Evolutionary conservation across 2,113 vertebrate species (phyloP).

Genomic region (Toxostoma redivivum): DNA sequence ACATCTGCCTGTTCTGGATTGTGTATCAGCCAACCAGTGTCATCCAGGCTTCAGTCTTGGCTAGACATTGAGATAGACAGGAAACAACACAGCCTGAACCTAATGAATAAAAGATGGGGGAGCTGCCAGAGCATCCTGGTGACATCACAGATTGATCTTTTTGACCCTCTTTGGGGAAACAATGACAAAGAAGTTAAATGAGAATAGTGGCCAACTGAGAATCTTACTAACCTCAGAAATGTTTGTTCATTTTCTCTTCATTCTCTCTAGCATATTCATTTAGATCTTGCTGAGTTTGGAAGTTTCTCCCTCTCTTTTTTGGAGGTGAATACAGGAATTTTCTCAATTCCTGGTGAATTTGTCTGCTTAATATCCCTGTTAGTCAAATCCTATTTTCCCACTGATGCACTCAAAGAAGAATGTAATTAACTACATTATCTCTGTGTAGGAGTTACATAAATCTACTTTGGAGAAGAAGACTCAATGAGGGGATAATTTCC

Average conservation of each 20-base stretch:
- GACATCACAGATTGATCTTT: neutral
- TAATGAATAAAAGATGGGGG: neutral
- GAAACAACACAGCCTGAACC: neutral
- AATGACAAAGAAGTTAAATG: neutral
- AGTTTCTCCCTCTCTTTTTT: neutral
- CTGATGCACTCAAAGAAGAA: neutral
- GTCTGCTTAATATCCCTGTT: neutral
- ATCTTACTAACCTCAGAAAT: neutral
- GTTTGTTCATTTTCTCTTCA: neutral
- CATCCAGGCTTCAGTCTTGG: neutral
- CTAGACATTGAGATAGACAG: neutral
- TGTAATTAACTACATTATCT: slow-evolving; percentile 39
- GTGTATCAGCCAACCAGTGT: neutral
- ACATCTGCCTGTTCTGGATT: neutral
- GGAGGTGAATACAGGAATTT: neutral
- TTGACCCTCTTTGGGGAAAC: neutral
- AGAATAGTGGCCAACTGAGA: neutral
- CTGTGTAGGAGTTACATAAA: slow-evolving; percentile 39
- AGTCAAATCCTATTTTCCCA: neutral
- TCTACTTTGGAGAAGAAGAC: slow-evolving; percentile 19
- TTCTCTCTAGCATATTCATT: neutral
- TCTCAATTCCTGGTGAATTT: neutral
- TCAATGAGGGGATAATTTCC: slow-evolving; percentile 56
- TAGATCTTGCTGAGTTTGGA: neutral
- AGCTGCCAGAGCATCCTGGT: neutral